Base-by-base conservation (phyloP, 2,888 invertebrate species). In the Lucinisca nassula region DNA sequence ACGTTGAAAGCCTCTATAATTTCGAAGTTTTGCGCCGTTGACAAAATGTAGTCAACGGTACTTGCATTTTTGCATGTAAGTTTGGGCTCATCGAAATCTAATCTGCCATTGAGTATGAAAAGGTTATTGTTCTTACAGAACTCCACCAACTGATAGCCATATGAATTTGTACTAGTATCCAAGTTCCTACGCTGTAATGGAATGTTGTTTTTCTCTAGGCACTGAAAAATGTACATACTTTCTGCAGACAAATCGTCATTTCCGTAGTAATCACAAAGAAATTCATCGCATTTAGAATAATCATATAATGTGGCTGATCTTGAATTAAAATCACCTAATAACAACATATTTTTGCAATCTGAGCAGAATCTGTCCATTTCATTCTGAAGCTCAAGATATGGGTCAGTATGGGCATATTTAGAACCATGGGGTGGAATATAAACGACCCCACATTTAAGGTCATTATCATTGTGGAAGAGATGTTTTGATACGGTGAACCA, bases 41-140 rank as follows among this genome's bases (percentile, higher is more conserved):
- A 72, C 30, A 72, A 38, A 37, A 72, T 37, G 38, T 72, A 72
- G 24, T 72, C 72, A 35, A 72, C 75, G 24, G 27, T 45, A 21
- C 75, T 75, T n/a, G 8, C 21, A 24, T 72, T 37, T 72, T 37
- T 72, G 37, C 72, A 72, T 37, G 72, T 72, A 37, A 14, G 55
- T 55, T 55, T 55, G 8, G 55, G 55, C 6, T 1, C 4, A 35
- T 77, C 77, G 27, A 35, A 35, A 12, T 32, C 27, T 10, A 75
- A 45, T 75, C 75, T 40, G 1, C 75, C 75, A 35, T 77, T 77
- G 12, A 51, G 27, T 12, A 77, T 55, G 24, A 77, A 55, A 14
- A 77, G 1, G 35, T 37, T 35, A 40, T 77, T 77, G 24, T 21
- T 37, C 35, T 75, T 75, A 75, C 75, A 75, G 49, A 75, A 75